phyloP scores from a whole-genome alignment of 2,797 vertebrate genomes.

The Falco berigora region DNA sequence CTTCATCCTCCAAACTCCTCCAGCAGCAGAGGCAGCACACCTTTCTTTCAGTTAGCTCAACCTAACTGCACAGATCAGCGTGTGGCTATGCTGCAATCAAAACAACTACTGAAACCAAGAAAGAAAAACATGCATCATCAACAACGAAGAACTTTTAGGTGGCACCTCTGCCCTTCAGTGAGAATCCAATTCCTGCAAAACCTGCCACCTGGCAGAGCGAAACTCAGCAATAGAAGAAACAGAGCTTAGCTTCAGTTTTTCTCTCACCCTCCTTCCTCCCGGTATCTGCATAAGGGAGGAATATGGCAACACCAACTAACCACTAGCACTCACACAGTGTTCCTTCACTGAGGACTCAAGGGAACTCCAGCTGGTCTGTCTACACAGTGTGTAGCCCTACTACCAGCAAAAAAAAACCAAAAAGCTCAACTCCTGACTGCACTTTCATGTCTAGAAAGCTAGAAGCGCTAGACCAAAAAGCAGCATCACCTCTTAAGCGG shows the following conservation, averaged over 20 bases:
- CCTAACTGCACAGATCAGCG: background rate
- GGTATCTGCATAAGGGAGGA: background rate
- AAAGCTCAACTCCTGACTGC: background rate
- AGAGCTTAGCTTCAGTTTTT: background rate
- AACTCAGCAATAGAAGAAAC: background rate
- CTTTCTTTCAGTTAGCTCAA: background rate
- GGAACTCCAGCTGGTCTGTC: background rate
- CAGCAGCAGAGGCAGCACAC: background rate
- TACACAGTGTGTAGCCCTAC: background rate
- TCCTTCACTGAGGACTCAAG: background rate
- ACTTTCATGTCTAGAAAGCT: background rate
- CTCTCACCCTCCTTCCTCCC: background rate
- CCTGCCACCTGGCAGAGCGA: background rate
- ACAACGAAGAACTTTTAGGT: background rate
- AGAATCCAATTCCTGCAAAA: background rate
- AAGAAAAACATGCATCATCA: background rate
- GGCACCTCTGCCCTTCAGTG: background rate
- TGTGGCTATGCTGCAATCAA: background rate
- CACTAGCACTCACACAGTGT: accelerated
- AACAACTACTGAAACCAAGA: background rate
- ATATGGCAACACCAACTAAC: background rate
- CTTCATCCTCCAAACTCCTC: background rate
- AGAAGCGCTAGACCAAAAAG: accelerated
- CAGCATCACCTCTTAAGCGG: background rate
- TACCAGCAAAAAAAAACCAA: background rate